Conservation (phyloP, 2,797 vertebrate genomes). For the Hemibagrus guttatus region DNA sequence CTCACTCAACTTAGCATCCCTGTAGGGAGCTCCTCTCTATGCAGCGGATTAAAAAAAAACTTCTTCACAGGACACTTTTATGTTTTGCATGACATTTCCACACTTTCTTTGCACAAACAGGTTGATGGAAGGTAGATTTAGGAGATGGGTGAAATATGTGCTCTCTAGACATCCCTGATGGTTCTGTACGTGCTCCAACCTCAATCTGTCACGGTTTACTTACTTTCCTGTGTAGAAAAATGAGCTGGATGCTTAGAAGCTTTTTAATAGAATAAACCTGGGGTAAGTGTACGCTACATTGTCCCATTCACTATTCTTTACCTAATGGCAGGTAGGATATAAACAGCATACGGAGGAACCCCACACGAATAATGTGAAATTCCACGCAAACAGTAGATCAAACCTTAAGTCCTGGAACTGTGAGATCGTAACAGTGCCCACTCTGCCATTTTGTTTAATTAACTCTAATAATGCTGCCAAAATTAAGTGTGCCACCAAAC, state of each 20-base stretch:
- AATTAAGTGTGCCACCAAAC: too few relatives aligned
- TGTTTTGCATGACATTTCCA: neutral
- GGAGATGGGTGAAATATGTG: too few relatives aligned
- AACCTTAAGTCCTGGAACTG: neutral
- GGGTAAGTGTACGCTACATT: neutral
- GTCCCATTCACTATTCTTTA: neutral
- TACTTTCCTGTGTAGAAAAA: neutral
- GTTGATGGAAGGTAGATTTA: neutral
- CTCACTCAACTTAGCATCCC: neutral
- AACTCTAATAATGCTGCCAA: neutral
- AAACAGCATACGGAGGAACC: neutral
- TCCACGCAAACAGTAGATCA: neutral
- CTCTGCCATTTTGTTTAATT: neutral
- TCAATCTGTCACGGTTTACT: neutral
- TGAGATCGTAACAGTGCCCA: neutral
- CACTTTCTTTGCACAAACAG: neutral
- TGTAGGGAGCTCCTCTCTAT: neutral
- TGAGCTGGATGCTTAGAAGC: neutral
- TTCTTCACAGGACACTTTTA: neutral
- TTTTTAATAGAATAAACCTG: neutral
- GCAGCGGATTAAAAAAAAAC: neutral
- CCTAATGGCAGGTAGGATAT: neutral
- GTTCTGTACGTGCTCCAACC: neutral
- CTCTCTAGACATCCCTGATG: neutral
- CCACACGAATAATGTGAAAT: neutral